phyloP scores from a whole-genome alignment of 92 coral and sea anemone genomes.

The Phenganax marumi region DNA sequence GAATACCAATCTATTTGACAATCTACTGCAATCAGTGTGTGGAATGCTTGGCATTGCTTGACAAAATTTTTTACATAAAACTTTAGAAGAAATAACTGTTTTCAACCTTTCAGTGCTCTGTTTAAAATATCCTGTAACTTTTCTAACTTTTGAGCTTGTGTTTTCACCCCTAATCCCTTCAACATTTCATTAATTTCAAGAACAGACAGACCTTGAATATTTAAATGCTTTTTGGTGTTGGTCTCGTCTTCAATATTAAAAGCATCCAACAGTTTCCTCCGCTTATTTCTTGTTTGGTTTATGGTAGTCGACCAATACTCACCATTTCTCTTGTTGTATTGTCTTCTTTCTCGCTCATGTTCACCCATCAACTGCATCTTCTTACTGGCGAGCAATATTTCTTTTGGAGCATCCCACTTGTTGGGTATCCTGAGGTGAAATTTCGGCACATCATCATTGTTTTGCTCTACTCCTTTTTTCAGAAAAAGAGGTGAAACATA shows the following conservation, averaged over 20 bases:
- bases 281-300: slow-evolving; percentile 44
- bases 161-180: slow-evolving; percentile 27
- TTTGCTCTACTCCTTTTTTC: too few species aligned
- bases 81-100: neutral
- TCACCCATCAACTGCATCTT: too few species aligned
- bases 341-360: too few species aligned
- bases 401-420: too few species aligned
- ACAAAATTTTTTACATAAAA: neutral
- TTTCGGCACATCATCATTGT: too few species aligned
- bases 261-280: slow-evolving; percentile 23
- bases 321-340: neutral
- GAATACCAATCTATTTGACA: too few species aligned
- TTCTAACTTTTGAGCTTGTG: slow-evolving; percentile 23
- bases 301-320: slow-evolving; percentile 53
- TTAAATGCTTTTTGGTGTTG: neutral
- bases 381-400: too few species aligned
- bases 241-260: neutral
- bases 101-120: slow-evolving; percentile 1
- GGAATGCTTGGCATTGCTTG: too few species aligned
- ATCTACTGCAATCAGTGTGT: too few species aligned
- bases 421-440: too few species aligned
- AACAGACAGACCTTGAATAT: slow-evolving; percentile 28
- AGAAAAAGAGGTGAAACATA: too few species aligned
- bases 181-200: slow-evolving; percentile 31
- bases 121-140: slow-evolving; percentile 42